A percentile compares a stretch with the other conserved stretches of the same genome.
These are phyloP conservation scores for Acropora yongei DNA, from an alignment of 64 coral and sea anemone genomes.

Conservation along the genomic window DNA sequence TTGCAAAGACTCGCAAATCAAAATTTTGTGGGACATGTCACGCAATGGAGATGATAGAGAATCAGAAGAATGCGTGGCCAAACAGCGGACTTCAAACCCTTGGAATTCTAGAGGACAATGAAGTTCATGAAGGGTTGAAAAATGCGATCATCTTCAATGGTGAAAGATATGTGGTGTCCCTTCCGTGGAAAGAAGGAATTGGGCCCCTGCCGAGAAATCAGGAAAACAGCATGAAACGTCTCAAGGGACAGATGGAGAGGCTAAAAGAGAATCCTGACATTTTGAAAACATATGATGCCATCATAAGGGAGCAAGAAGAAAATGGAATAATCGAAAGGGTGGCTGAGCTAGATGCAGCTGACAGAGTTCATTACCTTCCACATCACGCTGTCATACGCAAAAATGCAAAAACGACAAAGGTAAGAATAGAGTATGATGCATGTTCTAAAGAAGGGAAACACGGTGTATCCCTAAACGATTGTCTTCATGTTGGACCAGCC, in stretches of 20 bases:
- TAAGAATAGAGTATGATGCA: slow-evolving; percentile 31
- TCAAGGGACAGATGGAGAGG: neutral
- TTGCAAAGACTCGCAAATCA: neutral
- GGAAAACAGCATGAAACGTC: slow-evolving; percentile 9
- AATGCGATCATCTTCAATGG: no score
- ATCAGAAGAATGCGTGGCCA: neutral
- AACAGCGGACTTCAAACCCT: slow-evolving; percentile 20
- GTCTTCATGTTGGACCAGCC: no score
- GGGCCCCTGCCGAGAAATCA: slow-evolving; percentile 1
- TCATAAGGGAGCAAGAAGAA: slow-evolving; percentile 10
- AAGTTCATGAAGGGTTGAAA: slow-evolving; percentile 10
- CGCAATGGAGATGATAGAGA: neutral
- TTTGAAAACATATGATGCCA: neutral
- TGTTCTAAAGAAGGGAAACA: neutral
- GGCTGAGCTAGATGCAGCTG: neutral
- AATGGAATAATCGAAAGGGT: slow-evolving; percentile 21
- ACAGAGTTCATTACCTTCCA: slow-evolving; percentile 20
- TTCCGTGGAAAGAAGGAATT: slow-evolving; percentile 45
- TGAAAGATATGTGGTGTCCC: neutral
- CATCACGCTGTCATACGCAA: slow-evolving; percentile 13
- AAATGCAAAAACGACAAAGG: slow-evolving; percentile 10
- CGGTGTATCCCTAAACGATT: no score
- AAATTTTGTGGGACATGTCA: neutral
- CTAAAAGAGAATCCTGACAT: slow-evolving; percentile 25
- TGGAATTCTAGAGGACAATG: neutral